Base-by-base conservation (phyloP, 2,888 invertebrate species). In the Esperia sulphurella region DNA sequence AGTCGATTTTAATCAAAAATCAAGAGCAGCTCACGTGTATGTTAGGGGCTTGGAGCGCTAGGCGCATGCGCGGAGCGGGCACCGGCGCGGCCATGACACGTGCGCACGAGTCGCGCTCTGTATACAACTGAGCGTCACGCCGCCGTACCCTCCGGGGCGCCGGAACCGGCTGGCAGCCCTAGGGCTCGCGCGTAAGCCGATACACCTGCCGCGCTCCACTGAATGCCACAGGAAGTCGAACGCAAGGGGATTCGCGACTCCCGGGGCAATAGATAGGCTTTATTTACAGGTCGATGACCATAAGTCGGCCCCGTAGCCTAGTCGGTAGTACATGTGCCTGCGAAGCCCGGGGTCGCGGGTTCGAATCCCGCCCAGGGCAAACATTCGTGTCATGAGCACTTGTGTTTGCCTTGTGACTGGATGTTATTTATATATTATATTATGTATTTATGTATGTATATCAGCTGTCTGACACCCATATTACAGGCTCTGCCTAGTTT, bases 31-130 rank as follows among this genome's bases (percentile, higher is more conserved):
- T 88, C 73, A 89, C 89, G 52, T 89, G 88, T 51, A 88, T 88
- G 53, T 88, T 86, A 66, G 86, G 80, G 50, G 88, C 83, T 53
- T 85, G 87, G 35, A 87, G 69, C 28, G 84, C 84, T 41, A 89
- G 61, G 48, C 84, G 84, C 68, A 81, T 68, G 43, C 88, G 79
- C 57, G 87, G 87, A 28, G 78, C 79, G 43, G 87, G 85, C 41
- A 83, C 72, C 1, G 85, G 85, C 55, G 82, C 71, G 48, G 70
- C 65, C 76, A 76, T 76, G 57, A 58, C 67, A 61, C 74, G 77
- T 73, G 78, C 75, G 71, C 64, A 52, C 63, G 62, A 52, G 49
- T 37, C 65, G 65, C 61, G 65, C 68, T 65, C 66, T 57, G 50
- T 28, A 53, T 39, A 43, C 50, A 54, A 55, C 41, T 41, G 39